Evolutionary conservation across 2,888 invertebrate genomes (phyloP), one percentile per base, ranked within the genome.

Genomic region (Glyphotaelius pellucidus): DNA sequence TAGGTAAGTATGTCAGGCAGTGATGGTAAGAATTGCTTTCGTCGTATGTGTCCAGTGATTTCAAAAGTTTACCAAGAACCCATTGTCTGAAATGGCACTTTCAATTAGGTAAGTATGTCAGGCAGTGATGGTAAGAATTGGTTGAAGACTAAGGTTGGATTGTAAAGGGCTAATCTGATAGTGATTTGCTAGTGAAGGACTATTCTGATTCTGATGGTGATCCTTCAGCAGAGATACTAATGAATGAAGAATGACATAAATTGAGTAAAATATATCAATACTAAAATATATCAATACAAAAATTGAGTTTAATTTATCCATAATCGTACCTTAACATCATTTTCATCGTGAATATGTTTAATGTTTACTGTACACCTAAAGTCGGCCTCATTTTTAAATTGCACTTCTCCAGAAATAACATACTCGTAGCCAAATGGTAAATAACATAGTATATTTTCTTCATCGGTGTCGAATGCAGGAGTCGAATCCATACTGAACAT

Each of bases 301-400:
- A n/a, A n/a, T n/a, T n/a, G n/a, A n/a, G n/a, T n/a, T n/a, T n/a
- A n/a, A n/a, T n/a, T n/a, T n/a, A n/a, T n/a, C n/a, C n/a, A n/a
- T n/a, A n/a, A n/a, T n/a, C n/a, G 80, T 89, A 92, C 93, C 91
- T 91, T 93, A 15, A 92, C 93, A 86, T 92, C 92, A 38, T 93
- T 89, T 90, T 93, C 93, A 42, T 91, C 85, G n/a, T 91, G 90
- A 35, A 93, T 79, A 85, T 91, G 86, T 86, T 90, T 90, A n/a
- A 92, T 91, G 42, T 93, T 93, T 11, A 93, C 32, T 7, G 86
- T 90, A 83, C 93, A 93, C 81, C 79, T 87, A 89, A 93, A 93
- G 42, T 93, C 90, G 30, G 91, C 91, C 80, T 93, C 93, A 85
- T 91, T 91, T 32, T 80, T 89, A 90, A 86, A 93, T 90, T 90